Conservation (phyloP, 92 coral and sea anemone species). For the Hydrozoanthus gracilis region DNA sequence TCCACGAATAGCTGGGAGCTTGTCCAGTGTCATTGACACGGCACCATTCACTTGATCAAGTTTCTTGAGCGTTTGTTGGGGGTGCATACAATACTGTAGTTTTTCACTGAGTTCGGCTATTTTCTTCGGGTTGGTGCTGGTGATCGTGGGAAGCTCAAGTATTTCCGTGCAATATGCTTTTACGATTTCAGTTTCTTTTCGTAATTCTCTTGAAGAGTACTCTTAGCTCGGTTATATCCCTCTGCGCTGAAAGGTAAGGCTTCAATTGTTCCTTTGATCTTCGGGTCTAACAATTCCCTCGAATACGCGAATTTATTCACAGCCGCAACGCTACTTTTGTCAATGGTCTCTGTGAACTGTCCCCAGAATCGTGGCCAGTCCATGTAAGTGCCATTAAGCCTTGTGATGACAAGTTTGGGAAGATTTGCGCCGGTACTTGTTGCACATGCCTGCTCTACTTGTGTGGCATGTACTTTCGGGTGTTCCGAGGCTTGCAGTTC, state of each 20-base stretch:
- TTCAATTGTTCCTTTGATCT: conserved; percentile 43
- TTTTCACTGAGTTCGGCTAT: neutral
- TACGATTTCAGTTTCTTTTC: neutral
- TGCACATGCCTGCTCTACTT: too few species aligned
- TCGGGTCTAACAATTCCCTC: conserved; percentile 39
- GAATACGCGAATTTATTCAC: conserved; percentile 40
- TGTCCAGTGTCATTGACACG: conserved; percentile 2
- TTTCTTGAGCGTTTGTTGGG: neutral
- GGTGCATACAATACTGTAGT: neutral
- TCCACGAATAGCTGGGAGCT: neutral
- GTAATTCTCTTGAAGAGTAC: neutral
- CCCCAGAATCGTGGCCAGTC: conserved; percentile 70
- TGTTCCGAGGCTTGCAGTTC: conserved; percentile 25
- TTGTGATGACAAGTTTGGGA: neutral
- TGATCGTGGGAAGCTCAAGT: neutral
- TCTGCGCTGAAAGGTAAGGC: conserved; percentile 35
- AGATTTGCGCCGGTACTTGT: neutral
- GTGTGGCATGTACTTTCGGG: neutral
- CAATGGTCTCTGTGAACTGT: conserved; percentile 55
- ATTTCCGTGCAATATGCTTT: conserved; percentile 6
- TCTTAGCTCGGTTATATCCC: too few species aligned
- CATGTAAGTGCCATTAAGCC: neutral
- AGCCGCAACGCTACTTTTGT: conserved; percentile 28
- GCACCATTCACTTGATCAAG: neutral
- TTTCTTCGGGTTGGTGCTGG: neutral